Percentiles rank a stretch among this genome's conserved stretches.
These are phyloP conservation scores for Philonicus albiceps DNA, from an alignment of 2,888 invertebrate genomes.

Conservation along the genomic window DNA sequence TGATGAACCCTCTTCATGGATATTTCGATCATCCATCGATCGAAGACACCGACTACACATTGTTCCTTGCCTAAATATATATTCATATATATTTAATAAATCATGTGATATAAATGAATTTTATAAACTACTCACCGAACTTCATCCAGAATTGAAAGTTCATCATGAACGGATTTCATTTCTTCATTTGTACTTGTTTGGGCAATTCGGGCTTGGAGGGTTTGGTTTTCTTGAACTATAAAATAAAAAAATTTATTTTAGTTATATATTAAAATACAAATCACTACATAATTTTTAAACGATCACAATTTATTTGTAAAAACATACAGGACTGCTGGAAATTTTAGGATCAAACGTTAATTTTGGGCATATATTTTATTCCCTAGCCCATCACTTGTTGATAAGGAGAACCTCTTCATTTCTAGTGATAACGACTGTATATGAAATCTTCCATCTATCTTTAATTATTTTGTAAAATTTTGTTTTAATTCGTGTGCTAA, in stretches of 20 bases:
- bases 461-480: too few species aligned
- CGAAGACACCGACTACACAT: conserved; percentile 82
- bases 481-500: too few species aligned
- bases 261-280: too few species aligned
- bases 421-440: too few species aligned
- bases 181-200: conserved; percentile 71
- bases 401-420: too few species aligned
- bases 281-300: too few species aligned
- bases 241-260: neutral
- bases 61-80: conserved; percentile 75
- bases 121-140: conserved; percentile 70
- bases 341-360: too few species aligned
- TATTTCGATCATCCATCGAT: conserved; percentile 66
- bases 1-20: conserved; percentile 66
- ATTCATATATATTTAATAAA: neutral
- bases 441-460: too few species aligned
- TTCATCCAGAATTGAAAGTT: conserved; percentile 84
- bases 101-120: neutral
- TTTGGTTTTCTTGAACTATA: conserved; percentile 61
- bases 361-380: too few species aligned
- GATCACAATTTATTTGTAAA: too few species aligned
- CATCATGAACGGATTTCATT: conserved; percentile 83
- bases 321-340: too few species aligned
- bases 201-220: conserved; percentile 59
- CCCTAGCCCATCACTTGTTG: too few species aligned